Conservation (phyloP, 2,888 invertebrate genomes). For the Stenotaenia linearis region DNA sequence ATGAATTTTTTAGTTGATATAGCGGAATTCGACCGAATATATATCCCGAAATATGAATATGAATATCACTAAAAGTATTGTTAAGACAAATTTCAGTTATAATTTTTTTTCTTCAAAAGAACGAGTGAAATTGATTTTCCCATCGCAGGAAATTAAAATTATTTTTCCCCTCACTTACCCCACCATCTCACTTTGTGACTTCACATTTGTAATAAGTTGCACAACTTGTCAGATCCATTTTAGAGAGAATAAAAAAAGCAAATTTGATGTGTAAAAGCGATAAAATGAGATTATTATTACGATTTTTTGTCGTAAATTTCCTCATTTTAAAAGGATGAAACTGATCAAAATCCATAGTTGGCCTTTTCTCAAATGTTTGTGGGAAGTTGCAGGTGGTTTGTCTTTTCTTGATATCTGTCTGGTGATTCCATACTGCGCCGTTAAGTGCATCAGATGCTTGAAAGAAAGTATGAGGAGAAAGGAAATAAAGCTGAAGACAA, state of each 20-base stretch:
- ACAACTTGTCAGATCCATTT: neutral
- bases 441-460: neutral
- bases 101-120: neutral
- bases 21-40: too few relatives aligned
- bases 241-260: neutral
- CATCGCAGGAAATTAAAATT: conserved; percentile 23
- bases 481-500: neutral
- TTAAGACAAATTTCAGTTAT: too few relatives aligned
- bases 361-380: neutral
- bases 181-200: neutral
- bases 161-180: neutral
- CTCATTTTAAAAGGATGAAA: neutral
- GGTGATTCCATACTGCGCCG: neutral
- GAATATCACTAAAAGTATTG: too few relatives aligned
- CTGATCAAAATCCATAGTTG: neutral
- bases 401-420: conserved; percentile 4
- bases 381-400: conserved; percentile 14
- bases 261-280: neutral
- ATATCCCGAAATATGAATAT: too few relatives aligned
- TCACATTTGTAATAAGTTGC: neutral
- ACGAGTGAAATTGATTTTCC: neutral
- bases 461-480: neutral
- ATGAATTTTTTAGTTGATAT: too few relatives aligned
- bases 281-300: neutral
- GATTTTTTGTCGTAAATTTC: neutral